These are phyloP conservation scores for Nestor notabilis DNA, from an alignment of 2,113 vertebrate genomes.

Conservation along the genomic window DNA sequence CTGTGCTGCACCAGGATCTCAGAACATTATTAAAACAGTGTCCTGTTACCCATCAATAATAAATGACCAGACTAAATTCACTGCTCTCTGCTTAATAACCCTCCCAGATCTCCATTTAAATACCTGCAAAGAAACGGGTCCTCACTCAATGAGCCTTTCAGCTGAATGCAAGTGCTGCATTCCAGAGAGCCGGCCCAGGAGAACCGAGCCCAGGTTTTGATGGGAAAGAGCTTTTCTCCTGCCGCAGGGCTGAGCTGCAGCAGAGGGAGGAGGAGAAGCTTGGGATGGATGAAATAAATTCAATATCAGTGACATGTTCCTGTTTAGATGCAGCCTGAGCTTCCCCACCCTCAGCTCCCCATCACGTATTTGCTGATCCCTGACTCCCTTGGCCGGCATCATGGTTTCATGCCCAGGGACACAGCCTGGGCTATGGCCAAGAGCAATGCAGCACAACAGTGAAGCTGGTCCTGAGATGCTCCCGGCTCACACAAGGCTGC, in stretches of 20 bases:
- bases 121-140: neutral
- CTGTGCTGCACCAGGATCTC: neutral
- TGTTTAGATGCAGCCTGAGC: neutral
- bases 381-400: neutral
- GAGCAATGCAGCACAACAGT: neutral
- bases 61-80: slow-evolving; percentile 39
- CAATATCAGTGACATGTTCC: fast-evolving
- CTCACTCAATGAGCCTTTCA: neutral
- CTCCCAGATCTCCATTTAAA: neutral
- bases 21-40: slow-evolving; percentile 22
- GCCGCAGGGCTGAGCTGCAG: neutral
- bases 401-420: neutral
- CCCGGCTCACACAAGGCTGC: neutral
- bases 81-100: slow-evolving; percentile 33
- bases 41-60: slow-evolving; percentile 45
- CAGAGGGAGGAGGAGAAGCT: neutral
- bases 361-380: neutral
- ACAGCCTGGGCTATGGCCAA: neutral
- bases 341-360: neutral
- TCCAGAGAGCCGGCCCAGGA: neutral
- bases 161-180: neutral
- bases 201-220: neutral
- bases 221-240: neutral
- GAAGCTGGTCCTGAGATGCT: neutral
- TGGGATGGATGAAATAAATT: neutral